A percentile compares a stretch with the other conserved stretches of the same genome.
Evolutionary conservation across 2,888 invertebrate species (phyloP).

Genomic region (Pandemis heparana): DNA sequence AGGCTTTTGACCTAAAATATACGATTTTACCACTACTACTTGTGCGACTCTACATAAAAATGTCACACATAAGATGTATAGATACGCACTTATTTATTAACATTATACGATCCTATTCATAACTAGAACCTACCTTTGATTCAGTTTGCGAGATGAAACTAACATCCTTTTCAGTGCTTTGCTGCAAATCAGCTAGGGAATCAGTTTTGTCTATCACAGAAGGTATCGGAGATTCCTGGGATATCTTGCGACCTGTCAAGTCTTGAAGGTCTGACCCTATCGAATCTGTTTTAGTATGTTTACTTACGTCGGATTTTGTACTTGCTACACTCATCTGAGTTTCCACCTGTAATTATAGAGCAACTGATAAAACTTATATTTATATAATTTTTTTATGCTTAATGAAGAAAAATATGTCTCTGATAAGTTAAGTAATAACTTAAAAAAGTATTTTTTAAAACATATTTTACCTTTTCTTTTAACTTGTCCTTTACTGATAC

Average conservation of each 20-base stretch:
- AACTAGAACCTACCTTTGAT: constrained; percentile 69
- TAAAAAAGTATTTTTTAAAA: background rate
- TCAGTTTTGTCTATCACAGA: constrained; percentile 78
- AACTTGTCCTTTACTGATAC: constrained; percentile 62
- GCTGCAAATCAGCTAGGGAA: constrained; percentile 78
- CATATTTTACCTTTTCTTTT: constrained; percentile 65
- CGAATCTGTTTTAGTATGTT: constrained; percentile 79
- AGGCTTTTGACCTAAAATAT: too few species aligned
- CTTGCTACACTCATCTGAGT: constrained; percentile 70
- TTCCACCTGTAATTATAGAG: constrained; percentile 65
- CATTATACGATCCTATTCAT: too few species aligned
- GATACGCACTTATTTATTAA: too few species aligned
- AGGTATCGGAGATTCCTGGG: constrained; percentile 73
- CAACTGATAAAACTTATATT: constrained; percentile 6
- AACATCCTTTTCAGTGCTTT: constrained; percentile 79
- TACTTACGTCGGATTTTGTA: constrained; percentile 74
- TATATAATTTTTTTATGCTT: background rate
- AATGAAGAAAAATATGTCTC: background rate
- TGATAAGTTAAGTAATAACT: background rate
- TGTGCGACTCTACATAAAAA: too few species aligned
- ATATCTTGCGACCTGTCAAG: constrained; percentile 64
- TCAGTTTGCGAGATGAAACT: constrained; percentile 82
- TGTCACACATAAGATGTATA: too few species aligned
- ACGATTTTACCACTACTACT: too few species aligned
- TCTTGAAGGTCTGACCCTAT: constrained; percentile 75